Base-by-base conservation (phyloP, 2,888 invertebrate genomes). In the Folsomia candida region DNA sequence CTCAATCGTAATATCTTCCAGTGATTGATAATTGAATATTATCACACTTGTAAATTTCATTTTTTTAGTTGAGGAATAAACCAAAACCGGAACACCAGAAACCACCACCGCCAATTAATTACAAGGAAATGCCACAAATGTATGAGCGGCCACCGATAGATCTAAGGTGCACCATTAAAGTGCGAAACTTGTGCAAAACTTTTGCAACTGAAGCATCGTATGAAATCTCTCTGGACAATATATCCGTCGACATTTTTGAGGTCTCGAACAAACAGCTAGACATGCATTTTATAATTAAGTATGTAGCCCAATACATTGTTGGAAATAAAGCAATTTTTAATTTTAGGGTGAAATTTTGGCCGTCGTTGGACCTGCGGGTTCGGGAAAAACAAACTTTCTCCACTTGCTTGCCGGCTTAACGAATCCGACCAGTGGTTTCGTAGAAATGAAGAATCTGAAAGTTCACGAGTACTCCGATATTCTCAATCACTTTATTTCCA, bases 361-460 rank as follows among this genome's bases (percentile, higher is more conserved):
- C 4, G 51, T 65, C 25, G 26, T 51, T 24, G 65, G 63, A 9
- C 61, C 29, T 3, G 37, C 37, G 18, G 76, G 76, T 9, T 67
- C 70, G 0, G 76, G 76, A 22, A 76, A 76, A 28, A 69, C 69
- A 0, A 74, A 70, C 20, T 62, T 76, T 37, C 59, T 76, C 2
- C 68, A 72, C 47, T 37, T 68, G 1, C 68, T 76, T 11, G 72
- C 70, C 2, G 76, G 76, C 9, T 51, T 71, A 0, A 47, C 54
- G 11, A 29, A 69, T n/a, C 76, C 76, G 2, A 69, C 74, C 0
- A 27, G 69, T 0, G 76, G 76, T 14, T 70, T 47, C 51, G 73
- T 74, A 0, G 72, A 72, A 37, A 63, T 75, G 25, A 75, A 75
- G 28, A 72, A 72, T 14, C 26, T 72, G n/a, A 64, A 66, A 26